Evolutionary conservation across 2,113 vertebrate species (phyloP).

Genomic region (Lasiurus borealis): DNA sequence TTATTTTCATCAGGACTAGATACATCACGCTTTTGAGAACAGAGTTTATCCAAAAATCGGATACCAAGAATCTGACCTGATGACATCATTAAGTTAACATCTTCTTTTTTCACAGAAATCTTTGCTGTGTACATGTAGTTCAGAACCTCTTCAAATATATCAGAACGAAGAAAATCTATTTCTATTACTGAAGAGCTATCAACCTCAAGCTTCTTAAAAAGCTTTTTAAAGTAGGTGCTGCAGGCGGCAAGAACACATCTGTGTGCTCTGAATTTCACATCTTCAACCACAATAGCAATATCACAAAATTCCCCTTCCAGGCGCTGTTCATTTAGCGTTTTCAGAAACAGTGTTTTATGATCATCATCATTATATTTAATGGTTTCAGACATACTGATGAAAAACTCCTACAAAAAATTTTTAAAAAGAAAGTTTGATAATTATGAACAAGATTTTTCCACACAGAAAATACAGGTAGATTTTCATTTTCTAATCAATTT

Average conservation of each 20-base stretch:
- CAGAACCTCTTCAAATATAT: slow-evolving; percentile 98
- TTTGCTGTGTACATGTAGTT: slow-evolving; percentile 99
- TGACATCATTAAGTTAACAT: slow-evolving; percentile 99
- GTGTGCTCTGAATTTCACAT: slow-evolving; percentile 97
- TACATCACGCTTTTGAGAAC: slow-evolving; percentile 96
- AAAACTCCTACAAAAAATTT: slow-evolving; percentile 90
- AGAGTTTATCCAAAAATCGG: slow-evolving; percentile 98
- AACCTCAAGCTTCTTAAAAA: slow-evolving; percentile 97
- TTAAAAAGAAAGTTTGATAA: slow-evolving; percentile 22
- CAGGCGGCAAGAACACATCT: slow-evolving; percentile 96
- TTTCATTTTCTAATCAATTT: slow-evolving; percentile 33
- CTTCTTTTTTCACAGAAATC: slow-evolving; percentile 97
- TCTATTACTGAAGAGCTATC: slow-evolving; percentile 98
- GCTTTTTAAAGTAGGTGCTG: slow-evolving; percentile 98
- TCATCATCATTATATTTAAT: slow-evolving; percentile 98
- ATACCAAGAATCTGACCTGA: slow-evolving; percentile 98
- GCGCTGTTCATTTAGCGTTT: slow-evolving; percentile 96
- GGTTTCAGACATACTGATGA: slow-evolving; percentile 97
- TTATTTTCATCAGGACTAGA: slow-evolving; percentile 93
- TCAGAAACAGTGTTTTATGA: slow-evolving; percentile 98
- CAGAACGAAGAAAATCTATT: slow-evolving; percentile 97
- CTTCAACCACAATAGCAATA: slow-evolving; percentile 97
- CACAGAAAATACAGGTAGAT: slow-evolving; percentile 5
- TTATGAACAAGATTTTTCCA: slow-evolving; percentile 1
- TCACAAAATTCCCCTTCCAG: slow-evolving; percentile 98